Conservation (phyloP, 1,140 invertebrate genomes). For the Arctopsyche grandis region DNA sequence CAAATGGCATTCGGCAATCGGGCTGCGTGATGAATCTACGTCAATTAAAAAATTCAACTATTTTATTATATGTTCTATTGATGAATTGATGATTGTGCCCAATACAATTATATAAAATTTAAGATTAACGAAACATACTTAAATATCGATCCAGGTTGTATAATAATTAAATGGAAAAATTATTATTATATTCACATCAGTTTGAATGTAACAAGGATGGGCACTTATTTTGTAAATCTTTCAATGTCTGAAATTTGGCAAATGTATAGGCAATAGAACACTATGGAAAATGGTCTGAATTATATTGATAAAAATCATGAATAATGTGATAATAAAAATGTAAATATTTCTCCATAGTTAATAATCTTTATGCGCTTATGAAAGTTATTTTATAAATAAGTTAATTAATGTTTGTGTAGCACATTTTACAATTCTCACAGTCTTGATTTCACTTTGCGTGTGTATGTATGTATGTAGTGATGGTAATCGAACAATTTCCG, state of each 20-base stretch:
- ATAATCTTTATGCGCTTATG: slow-evolving; percentile 47
- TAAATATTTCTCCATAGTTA: slow-evolving; percentile 47
- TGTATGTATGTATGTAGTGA: not conserved
- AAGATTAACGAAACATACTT: too few relatives aligned
- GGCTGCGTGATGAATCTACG: slow-evolving; percentile 27
- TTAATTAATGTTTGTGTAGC: slow-evolving; percentile 30
- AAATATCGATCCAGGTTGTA: too few relatives aligned
- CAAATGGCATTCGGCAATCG: not conserved
- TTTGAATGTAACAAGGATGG: not conserved
- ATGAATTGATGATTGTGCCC: not conserved
- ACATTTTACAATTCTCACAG: slow-evolving; percentile 47
- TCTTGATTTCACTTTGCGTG: not conserved
- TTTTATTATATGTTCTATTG: not conserved
- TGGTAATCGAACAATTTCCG: not conserved
- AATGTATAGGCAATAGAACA: slow-evolving; percentile 1
- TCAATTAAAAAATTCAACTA: slow-evolving; percentile 41
- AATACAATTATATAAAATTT: not conserved
- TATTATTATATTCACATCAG: not conserved
- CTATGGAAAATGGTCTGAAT: slow-evolving; percentile 30
- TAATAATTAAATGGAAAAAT: too few relatives aligned
- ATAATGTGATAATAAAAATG: slow-evolving; percentile 54
- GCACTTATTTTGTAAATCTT: too few relatives aligned
- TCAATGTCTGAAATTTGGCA: too few relatives aligned
- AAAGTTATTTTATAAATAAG: slow-evolving; percentile 46
- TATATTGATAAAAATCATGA: slow-evolving; percentile 20